A percentile compares a stretch with the other conserved stretches of the same genome.
Conservation (phyloP, 2,888 invertebrate genomes). For the Drosophila nr. perissopoda region DNA sequence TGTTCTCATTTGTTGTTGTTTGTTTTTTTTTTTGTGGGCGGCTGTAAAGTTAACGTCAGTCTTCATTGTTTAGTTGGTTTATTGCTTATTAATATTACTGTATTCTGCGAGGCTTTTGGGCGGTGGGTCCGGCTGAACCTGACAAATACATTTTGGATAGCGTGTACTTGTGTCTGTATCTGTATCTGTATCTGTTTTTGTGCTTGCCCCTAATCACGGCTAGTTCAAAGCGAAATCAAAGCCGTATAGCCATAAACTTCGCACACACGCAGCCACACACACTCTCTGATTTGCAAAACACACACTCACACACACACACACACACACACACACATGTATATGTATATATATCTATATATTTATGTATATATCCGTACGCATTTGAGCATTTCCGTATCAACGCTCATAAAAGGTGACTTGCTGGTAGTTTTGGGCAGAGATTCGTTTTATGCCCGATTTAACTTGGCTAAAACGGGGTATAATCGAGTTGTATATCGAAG, state of each 20-base stretch:
- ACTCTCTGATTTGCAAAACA: constrained; percentile 10
- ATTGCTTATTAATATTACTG: constrained; percentile 34
- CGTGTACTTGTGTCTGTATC: constrained; percentile 1
- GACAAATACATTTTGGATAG: constrained; percentile 42
- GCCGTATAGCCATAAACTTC: constrained; percentile 71
- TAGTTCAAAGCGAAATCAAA: constrained; percentile 74
- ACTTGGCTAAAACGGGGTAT: neutral
- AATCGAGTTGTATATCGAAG: neutral
- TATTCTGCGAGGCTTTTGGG: constrained; percentile 6
- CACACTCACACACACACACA: constrained; percentile 5
- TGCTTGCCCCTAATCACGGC: constrained; percentile 51
- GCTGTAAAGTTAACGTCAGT: constrained; percentile 52
- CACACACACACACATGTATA: neutral
- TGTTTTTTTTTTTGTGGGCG: constrained; percentile 28
- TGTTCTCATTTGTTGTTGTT: constrained; percentile 1
- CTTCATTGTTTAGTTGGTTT: constrained; percentile 42
- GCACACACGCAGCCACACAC: constrained; percentile 11
- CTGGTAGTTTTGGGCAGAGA: constrained; percentile 64
- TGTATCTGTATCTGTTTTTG: constrained; percentile 1
- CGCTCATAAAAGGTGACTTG: constrained; percentile 56
- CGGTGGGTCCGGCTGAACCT: constrained; percentile 20
- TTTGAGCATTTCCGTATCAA: constrained; percentile 59
- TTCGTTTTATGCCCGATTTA: constrained; percentile 43
- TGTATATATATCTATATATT: neutral
- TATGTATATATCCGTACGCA: neutral